phyloP scores from a whole-genome alignment of 1,140 invertebrate genomes.

The Drosophila obscura region DNA sequence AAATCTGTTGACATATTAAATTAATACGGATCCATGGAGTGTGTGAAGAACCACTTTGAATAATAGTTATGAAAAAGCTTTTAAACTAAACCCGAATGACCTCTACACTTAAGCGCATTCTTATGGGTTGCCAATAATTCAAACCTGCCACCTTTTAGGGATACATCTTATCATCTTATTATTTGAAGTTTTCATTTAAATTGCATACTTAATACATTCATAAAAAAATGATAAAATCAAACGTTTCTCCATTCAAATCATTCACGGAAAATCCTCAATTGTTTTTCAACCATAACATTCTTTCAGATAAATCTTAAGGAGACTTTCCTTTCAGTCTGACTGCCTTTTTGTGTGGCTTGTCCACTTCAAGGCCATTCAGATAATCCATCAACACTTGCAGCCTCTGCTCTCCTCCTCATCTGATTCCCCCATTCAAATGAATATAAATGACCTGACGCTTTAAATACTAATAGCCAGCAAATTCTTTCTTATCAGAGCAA shows the following conservation, averaged over 20 bases:
- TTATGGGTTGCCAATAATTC: too few relatives aligned
- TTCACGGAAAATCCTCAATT: too few relatives aligned
- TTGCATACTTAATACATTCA: too few relatives aligned
- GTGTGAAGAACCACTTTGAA: conserved; percentile 7
- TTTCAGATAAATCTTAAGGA: conserved; percentile 3
- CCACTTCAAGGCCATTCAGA: conserved; percentile 54
- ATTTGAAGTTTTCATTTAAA: too few relatives aligned
- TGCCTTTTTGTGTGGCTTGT: conserved; percentile 43
- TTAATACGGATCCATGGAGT: conserved; percentile 20
- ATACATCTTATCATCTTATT: too few relatives aligned
- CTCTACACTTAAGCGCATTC: too few relatives aligned
- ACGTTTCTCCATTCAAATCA: too few relatives aligned
- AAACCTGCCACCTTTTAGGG: too few relatives aligned
- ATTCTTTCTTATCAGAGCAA: conserved; percentile 69
- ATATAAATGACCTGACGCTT: conserved; percentile 81
- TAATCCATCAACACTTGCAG: conserved; percentile 55
- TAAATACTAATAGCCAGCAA: conserved; percentile 83
- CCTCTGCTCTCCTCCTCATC: conserved; percentile 14
- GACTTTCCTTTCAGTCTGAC: conserved; percentile 19
- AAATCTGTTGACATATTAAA: conserved; percentile 34
- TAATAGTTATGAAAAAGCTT: neutral
- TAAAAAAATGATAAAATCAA: too few relatives aligned
- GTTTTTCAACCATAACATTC: neutral
- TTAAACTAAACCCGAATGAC: conserved; percentile 1
- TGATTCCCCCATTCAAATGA: conserved; percentile 56